Evolutionary conservation across 1,140 invertebrate species (phyloP).

Genomic region (Belonocnema kinseyi): DNA sequence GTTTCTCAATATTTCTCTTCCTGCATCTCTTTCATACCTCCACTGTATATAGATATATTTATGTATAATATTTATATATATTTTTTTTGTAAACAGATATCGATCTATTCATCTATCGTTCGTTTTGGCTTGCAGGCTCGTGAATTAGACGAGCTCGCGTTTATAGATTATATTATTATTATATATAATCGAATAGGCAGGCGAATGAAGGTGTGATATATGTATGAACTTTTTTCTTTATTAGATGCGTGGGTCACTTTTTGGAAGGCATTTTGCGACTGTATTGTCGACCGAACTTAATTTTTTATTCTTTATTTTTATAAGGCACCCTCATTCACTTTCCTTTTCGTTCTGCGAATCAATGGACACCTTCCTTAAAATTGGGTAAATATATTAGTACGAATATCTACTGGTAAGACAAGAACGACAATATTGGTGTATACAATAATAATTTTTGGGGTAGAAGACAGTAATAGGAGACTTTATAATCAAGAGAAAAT

Average conservation of each 20-base stretch:
- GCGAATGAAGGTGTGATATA: conserved; percentile 11
- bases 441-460: conserved; percentile 6
- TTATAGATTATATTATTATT: conserved; percentile 13
- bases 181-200: conserved; percentile 5
- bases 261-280: background rate
- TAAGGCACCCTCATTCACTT: conserved; percentile 4
- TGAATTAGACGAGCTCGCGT: background rate
- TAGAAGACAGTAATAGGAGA: conserved; percentile 15
- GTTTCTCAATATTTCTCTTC: conserved; percentile 10
- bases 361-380: conserved; percentile 26
- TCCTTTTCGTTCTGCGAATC: conserved; percentile 13
- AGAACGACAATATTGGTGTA: conserved; percentile 26
- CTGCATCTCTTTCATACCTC: background rate
- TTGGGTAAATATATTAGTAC: conserved; percentile 17
- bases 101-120: conserved; percentile 32
- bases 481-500: background rate
- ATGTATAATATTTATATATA: conserved; percentile 36
- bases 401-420: conserved; percentile 18
- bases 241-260: background rate
- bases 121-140: conserved; percentile 23
- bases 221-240: background rate
- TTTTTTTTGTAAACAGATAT: conserved; percentile 11
- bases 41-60: conserved; percentile 35
- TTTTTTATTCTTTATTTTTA: background rate
- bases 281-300: background rate